Conservation (phyloP, 2,113 vertebrate genomes). For the Rhegmatorhina hoffmannsi region DNA sequence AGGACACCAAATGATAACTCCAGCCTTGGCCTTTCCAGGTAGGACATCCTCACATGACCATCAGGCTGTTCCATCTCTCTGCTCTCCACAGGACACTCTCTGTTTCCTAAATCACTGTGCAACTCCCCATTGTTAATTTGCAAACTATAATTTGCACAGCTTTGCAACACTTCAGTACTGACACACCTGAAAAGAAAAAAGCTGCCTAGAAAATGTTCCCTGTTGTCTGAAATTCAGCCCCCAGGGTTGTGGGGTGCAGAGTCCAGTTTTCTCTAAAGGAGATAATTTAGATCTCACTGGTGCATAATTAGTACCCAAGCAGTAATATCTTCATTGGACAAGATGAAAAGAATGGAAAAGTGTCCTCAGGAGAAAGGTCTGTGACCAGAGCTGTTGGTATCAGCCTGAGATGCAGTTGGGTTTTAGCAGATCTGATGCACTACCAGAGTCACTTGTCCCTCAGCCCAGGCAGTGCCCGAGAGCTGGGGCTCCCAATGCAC, state of each 20-base stretch:
- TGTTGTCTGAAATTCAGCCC: neutral
- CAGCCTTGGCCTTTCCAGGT: neutral
- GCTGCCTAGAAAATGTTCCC: neutral
- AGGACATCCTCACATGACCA: neutral
- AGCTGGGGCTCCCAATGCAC: slow-evolving; percentile 42
- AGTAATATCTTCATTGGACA: slow-evolving; percentile 4
- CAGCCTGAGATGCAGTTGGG: neutral
- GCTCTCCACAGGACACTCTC: neutral
- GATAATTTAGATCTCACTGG: neutral
- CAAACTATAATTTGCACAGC: neutral
- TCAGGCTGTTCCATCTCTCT: neutral
- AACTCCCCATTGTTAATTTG: neutral
- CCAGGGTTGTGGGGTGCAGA: neutral
- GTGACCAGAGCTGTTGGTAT: neutral
- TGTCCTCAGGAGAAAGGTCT: neutral
- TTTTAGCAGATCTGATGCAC: neutral
- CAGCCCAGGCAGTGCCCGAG: neutral
- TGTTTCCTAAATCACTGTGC: slow-evolving; percentile 3
- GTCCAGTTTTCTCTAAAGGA: neutral
- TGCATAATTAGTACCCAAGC: neutral
- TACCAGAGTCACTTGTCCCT: neutral
- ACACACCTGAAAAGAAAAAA: neutral
- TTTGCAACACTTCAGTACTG: neutral
- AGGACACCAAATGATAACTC: neutral
- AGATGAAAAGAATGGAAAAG: neutral